Evolutionary conservation across 2,113 vertebrate species (phyloP).

Genomic region (Silurus asotus): DNA sequence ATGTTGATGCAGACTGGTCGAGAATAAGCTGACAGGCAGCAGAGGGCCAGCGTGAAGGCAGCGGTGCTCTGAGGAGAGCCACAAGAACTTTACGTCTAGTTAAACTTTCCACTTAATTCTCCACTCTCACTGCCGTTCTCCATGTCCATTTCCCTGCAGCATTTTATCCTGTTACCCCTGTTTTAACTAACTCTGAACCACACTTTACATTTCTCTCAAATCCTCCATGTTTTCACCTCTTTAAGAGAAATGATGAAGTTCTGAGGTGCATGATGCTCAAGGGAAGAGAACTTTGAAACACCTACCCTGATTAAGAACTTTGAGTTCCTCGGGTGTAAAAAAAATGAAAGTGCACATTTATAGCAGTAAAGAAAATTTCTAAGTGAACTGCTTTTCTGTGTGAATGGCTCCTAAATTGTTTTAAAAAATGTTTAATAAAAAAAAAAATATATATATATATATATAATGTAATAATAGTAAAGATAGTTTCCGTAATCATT

Average conservation of each 20-base stretch:
- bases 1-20: slow-evolving; percentile 47
- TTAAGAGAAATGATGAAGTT: neutral
- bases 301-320: neutral
- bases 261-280: neutral
- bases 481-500: neutral
- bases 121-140: neutral
- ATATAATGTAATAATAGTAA: neutral
- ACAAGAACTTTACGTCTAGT: slow-evolving; percentile 15
- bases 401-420: neutral
- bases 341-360: neutral
- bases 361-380: neutral
- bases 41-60: neutral
- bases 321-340: neutral
- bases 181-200: neutral
- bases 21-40: slow-evolving; percentile 30
- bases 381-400: neutral
- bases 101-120: slow-evolving; percentile 26
- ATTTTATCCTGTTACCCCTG: neutral
- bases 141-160: neutral
- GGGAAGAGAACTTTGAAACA: neutral
- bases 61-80: neutral
- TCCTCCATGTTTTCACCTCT: neutral
- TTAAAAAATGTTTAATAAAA: too few relatives aligned
- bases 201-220: neutral
- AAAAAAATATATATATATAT: too few relatives aligned